Evolutionary conservation across 53 echinoderm and acorn worm genomes (phyloP).

Genomic region (Paelopatides confundens): DNA sequence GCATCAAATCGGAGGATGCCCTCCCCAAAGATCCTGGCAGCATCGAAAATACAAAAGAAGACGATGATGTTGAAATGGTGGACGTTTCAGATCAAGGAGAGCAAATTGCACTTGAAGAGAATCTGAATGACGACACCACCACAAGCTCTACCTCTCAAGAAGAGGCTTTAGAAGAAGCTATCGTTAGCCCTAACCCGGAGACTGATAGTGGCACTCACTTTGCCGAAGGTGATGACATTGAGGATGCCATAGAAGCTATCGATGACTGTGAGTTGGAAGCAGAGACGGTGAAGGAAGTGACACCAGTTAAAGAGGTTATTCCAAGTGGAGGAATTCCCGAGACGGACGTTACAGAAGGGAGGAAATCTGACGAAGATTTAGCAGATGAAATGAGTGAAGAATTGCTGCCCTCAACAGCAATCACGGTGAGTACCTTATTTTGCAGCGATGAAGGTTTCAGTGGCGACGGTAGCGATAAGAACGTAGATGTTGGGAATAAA

Average conservation of each 20-base stretch:
- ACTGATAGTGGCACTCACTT: neutral
- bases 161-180: neutral
- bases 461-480: constrained; percentile 3
- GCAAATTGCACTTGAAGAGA: neutral
- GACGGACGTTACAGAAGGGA: neutral
- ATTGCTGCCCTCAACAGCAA: constrained; percentile 11
- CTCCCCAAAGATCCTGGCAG: neutral
- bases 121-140: neutral
- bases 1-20: neutral
- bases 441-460: constrained; percentile 38
- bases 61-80: neutral
- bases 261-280: constrained; percentile 15
- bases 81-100: neutral
- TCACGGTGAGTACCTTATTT: constrained; percentile 55
- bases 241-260: constrained; percentile 26
- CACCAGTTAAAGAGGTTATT: neutral
- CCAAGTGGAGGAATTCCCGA: neutral
- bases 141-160: neutral
- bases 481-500: neutral
- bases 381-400: constrained; percentile 8
- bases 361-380: constrained; percentile 13
- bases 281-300: neutral
- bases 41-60: neutral
- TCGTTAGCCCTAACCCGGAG: neutral
- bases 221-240: neutral